phyloP scores from a whole-genome alignment of 2,888 invertebrate species.

The Odontocolon sp. region DNA sequence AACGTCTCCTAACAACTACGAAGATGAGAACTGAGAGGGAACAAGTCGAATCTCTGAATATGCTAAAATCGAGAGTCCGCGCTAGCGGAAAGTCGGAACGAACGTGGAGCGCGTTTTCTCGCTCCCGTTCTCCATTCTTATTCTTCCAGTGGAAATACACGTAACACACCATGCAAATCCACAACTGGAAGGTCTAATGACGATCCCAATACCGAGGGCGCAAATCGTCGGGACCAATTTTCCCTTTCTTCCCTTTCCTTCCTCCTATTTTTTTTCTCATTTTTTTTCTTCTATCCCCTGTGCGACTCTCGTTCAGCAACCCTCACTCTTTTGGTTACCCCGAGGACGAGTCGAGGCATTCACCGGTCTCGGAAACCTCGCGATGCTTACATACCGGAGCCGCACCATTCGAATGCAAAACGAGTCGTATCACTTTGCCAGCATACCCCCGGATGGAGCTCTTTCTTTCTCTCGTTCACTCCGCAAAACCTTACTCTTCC shows the following conservation, averaged over 20 bases:
- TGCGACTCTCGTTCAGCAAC: constrained; percentile 32
- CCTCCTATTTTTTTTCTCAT: constrained; percentile 16
- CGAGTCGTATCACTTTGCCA: constrained; percentile 72
- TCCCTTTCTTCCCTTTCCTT: constrained; percentile 51
- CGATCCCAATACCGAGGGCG: constrained; percentile 69
- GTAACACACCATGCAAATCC: constrained; percentile 69
- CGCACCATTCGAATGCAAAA: constrained; percentile 72
- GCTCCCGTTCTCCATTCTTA: constrained; percentile 34
- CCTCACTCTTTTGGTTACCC: constrained; percentile 39
- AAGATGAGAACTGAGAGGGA: constrained; percentile 44
- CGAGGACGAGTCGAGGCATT: constrained; percentile 45
- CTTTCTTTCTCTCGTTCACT: background rate
- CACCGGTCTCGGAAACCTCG: constrained; percentile 49
- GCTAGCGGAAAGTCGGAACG: constrained; percentile 50
- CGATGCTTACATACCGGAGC: constrained; percentile 62
- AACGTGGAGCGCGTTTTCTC: constrained; percentile 68
- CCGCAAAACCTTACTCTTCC: background rate
- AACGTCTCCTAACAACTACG: constrained; percentile 56
- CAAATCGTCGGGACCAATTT: constrained; percentile 72
- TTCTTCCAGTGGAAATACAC: background rate
- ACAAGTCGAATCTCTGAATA: constrained; percentile 48
- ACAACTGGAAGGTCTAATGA: constrained; percentile 72
- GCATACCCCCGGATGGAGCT: constrained; percentile 53
- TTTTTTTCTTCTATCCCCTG: constrained; percentile 23
- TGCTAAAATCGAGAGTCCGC: constrained; percentile 52